Conservation (phyloP, 2,888 invertebrate species). For the Busseola fusca region DNA sequence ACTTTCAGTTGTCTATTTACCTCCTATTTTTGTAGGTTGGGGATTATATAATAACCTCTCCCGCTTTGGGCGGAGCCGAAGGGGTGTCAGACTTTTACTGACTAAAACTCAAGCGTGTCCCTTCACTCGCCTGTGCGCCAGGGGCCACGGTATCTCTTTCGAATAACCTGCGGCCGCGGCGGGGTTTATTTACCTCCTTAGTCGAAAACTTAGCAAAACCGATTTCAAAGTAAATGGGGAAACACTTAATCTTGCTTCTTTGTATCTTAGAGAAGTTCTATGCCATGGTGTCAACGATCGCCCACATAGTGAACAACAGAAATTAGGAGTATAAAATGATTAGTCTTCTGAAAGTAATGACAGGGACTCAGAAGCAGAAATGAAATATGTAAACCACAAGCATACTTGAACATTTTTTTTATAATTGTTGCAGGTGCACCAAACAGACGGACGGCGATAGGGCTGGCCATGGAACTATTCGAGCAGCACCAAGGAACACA, state of each 20-base stretch:
- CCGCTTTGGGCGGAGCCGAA: too few species aligned
- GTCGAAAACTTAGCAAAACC: not conserved
- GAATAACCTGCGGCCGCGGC: too few species aligned
- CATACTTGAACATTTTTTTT: constrained; percentile 26
- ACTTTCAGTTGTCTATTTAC: too few species aligned
- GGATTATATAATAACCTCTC: too few species aligned
- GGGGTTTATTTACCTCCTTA: too few species aligned
- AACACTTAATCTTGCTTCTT: not conserved
- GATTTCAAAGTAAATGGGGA: not conserved
- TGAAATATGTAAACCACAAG: constrained; percentile 3
- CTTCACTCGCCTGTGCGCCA: too few species aligned
- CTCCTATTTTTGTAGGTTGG: too few species aligned
- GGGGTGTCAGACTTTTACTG: too few species aligned
- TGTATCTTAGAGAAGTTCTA: not conserved
- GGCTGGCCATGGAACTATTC: constrained; percentile 95
- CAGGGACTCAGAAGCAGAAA: not conserved
- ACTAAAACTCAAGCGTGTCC: too few species aligned
- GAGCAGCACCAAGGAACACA: constrained; percentile 99
- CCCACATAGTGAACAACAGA: not conserved
- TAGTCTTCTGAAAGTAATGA: not conserved
- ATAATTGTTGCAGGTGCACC: constrained; percentile 92
- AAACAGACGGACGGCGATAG: constrained; percentile 92
- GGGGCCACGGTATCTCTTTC: too few species aligned
- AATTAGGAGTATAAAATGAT: not conserved
- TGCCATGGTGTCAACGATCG: not conserved